Evolutionary conservation across 30 jellyfish, hydroid and myxozoan genomes (phyloP), one percentile per base, ranked within the genome.

Genomic region (Aurelia aurita): DNA sequence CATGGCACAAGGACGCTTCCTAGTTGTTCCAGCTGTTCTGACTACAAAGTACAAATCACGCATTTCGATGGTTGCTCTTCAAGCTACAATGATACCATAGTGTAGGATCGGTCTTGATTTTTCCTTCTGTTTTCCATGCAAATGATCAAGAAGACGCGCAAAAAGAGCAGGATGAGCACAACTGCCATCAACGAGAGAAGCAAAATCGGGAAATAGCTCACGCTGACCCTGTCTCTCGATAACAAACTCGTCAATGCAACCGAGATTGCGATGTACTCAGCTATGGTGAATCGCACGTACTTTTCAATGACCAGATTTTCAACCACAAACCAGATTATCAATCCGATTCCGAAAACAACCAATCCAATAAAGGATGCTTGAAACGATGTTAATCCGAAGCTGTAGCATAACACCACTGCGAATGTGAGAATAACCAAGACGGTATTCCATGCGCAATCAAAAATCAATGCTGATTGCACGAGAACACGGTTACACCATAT

Each of bases 371-470:
- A 83, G 0, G 91, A 81, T 81, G 91, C 84, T 32, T 81, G 85
- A 58, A 81, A 81, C 20, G 84, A 34, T 23, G 82, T 25, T 13
- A 81, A 21, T 4, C 91, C 91, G 27, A 66, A 26, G 9, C 46
- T 28, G 47, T 81, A 53, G 85, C 85, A 57, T 7, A 81, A 72
- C 64, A 81, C 85, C 20, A 68, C 80, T 16, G 78, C 72, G 1
- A 67, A 68, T 6, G 44, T 39, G 71, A 81, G 80, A 12, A 60
- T 54, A 21, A 51, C 34, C 27, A 81, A 58, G 67, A 81, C 63
- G 4, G 85, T 21, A 31, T 81, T 81, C 91, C 91, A 81, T 18
- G 85, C 78, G 58, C 85, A 81, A 68, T 81, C 91, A 77, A 81
- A 81, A 1, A 81, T 69, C 62, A 81, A 60, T 13, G 84, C 71